Conservation (phyloP, 2,797 vertebrate genomes). For the Vireo griseus region DNA sequence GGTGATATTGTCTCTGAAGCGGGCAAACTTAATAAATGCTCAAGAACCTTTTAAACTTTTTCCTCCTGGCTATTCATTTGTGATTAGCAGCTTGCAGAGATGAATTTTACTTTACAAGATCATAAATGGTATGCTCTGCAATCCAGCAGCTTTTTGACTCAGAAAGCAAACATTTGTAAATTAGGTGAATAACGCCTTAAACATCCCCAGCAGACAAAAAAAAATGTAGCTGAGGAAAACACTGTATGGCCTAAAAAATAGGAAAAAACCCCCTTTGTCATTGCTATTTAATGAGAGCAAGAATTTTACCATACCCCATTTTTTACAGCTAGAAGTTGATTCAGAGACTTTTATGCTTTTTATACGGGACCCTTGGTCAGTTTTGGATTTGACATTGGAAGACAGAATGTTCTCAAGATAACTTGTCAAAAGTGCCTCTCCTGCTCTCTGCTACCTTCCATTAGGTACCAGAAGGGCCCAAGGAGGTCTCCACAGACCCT, state of each 20-base stretch:
- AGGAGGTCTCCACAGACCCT: not conserved
- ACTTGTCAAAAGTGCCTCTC: not conserved
- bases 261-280: rapidly evolving
- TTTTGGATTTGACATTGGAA: not conserved
- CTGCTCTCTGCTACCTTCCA: not conserved
- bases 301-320: not conserved
- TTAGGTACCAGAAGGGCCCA: not conserved
- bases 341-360: not conserved
- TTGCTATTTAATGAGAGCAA: not conserved
- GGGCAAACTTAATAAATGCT: not conserved
- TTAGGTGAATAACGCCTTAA: not conserved
- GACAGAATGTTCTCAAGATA: not conserved
- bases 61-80: not conserved
- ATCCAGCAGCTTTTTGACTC: not conserved
- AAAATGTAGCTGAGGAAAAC: not conserved
- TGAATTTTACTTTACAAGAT: not conserved
- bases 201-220: not conserved
- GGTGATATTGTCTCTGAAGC: not conserved
- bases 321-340: not conserved
- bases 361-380: not conserved
- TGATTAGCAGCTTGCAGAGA: not conserved
- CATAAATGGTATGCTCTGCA: not conserved
- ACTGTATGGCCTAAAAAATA: not conserved
- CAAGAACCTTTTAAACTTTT: not conserved
- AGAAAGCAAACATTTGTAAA: not conserved